Base-by-base conservation (phyloP, 2,797 vertebrate genomes). In the Otus scops region DNA sequence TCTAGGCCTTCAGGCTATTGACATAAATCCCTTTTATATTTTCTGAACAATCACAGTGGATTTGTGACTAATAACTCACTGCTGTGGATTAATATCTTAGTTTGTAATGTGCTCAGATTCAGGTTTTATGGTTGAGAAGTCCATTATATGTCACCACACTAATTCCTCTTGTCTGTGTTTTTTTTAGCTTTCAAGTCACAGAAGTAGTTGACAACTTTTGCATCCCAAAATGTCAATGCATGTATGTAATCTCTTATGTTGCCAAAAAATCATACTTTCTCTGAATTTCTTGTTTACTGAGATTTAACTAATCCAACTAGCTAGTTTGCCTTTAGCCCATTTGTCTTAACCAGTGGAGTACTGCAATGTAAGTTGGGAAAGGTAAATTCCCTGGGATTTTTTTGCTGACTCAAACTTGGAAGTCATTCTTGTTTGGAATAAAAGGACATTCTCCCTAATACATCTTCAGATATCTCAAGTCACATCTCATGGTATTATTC, bases 11-110 rank as follows among this genome's bases (percentile, higher is more conserved):
- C 68, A 65, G 39, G 22, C n/a, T 93, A 65, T 59, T 90, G 43
- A 78, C n/a, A 48, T 47, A 83, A 91, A 91, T 86, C 39, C n/a
- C 9, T 76, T 90, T 94, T 71, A 69, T 59, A 77, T 41, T 68
- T 28, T 43, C 88, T 96, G 77, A 89, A 43, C 48, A 90, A 76
- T 92, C 79, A 70, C 9, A 47, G 39, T 45, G 77, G 51, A 67
- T 95, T 92, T 85, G 38, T 84, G 75, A 90, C 76, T 85, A 69
- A 65, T 41, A 82, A 32, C 19, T 80, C 41, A 67, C 48, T 65
- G 19, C 28, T 64, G 3, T 53, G 45, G 70, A 88, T 74, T 83
- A 54, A 65, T 89, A 43, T 64, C 59, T 85, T 45, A 43, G 18
- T 28, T 64, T 85, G 13, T 43, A 50, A 53, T 30, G 34, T 43